These are phyloP conservation scores for Amblyornis subalaris DNA, from an alignment of 2,113 vertebrate species.

Conservation along the genomic window DNA sequence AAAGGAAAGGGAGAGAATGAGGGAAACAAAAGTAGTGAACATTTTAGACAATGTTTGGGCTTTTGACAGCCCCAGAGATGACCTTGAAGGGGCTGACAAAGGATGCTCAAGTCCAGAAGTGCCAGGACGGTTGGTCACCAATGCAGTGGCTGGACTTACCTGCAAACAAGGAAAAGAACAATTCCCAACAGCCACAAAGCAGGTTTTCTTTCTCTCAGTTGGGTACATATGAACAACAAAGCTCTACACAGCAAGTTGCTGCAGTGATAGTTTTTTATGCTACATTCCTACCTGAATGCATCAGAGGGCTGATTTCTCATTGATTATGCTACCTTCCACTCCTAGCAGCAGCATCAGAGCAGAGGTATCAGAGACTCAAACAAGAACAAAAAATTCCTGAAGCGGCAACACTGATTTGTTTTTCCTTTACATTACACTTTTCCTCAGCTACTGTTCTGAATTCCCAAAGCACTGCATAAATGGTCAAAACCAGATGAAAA, in stretches of 20 bases:
- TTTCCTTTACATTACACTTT: neutral
- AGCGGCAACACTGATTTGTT: neutral
- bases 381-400: neutral
- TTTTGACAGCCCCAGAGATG: neutral
- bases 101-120: neutral
- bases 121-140: neutral
- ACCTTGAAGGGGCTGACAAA: neutral
- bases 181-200: neutral
- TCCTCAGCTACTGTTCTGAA: slow-evolving; percentile 18
- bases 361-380: neutral
- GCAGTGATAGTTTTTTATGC: neutral
- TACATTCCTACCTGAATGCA: neutral
- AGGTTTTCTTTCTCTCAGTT: neutral
- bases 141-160: neutral
- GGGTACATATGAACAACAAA: neutral
- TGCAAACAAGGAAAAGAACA: neutral
- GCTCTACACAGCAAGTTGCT: neutral
- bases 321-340: neutral
- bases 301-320: neutral
- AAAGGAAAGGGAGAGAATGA: neutral
- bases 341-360: neutral
- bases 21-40: neutral
- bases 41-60: neutral
- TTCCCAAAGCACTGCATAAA: slow-evolving; percentile 6
- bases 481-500: slow-evolving; percentile 54